phyloP scores from a whole-genome alignment of 2,888 invertebrate species.

The Pristionchus mayeri region DNA sequence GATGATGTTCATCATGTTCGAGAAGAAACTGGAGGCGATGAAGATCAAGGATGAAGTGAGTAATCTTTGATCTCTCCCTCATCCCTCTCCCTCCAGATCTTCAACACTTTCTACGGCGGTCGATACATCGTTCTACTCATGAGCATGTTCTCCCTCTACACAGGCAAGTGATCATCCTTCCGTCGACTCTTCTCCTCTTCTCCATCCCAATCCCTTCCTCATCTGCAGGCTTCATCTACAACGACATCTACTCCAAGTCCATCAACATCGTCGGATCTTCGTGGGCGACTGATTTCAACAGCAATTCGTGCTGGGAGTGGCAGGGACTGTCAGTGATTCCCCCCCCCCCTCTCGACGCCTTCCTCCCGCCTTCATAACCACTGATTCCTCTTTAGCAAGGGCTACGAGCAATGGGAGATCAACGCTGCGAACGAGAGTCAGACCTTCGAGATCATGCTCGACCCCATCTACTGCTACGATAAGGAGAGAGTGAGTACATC shows the following conservation, averaged over 20 bases:
- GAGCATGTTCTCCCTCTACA: slow-evolving; percentile 75
- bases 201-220: not conserved
- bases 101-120: slow-evolving; percentile 97
- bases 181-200: slow-evolving; percentile 84
- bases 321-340: slow-evolving; percentile 44
- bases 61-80: slow-evolving; percentile 28
- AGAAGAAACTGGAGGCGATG: slow-evolving; percentile 84
- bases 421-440: not conserved
- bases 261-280: slow-evolving; percentile 90
- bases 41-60: slow-evolving; percentile 71
- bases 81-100: slow-evolving; percentile 84
- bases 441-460: slow-evolving; percentile 43
- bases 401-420: slow-evolving; percentile 1
- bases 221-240: slow-evolving; percentile 94
- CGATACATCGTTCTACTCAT: slow-evolving; percentile 94
- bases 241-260: slow-evolving; percentile 96
- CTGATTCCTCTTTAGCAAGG: slow-evolving; percentile 1
- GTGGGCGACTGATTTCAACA: slow-evolving; percentile 55
- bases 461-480: slow-evolving; percentile 47
- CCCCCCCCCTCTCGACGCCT: too few relatives aligned
- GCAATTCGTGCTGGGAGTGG: slow-evolving; percentile 35
- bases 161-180: slow-evolving; percentile 57
- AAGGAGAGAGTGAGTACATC: slow-evolving; percentile 19
- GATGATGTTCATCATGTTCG: slow-evolving; percentile 93
- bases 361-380: too few relatives aligned